Base-by-base conservation (phyloP, 2,797 vertebrate species). In the Typhlichthys eigenmanni region DNA sequence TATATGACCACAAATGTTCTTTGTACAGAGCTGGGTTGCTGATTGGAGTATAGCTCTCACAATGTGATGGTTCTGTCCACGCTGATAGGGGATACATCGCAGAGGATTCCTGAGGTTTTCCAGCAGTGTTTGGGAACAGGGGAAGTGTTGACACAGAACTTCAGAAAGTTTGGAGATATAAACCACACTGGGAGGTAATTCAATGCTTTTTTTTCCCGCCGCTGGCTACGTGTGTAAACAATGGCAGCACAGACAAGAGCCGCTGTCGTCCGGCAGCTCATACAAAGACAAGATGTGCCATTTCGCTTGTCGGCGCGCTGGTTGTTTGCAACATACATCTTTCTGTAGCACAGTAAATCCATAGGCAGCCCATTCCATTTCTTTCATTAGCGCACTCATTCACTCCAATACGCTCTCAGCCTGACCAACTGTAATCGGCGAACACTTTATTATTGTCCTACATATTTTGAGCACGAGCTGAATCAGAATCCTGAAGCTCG, bases 21-120 rank as follows among this genome's bases (percentile, higher is more conserved):
- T 53, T 48, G n/a, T 14, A 69, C 13, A 58, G 53, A 64, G 19
- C 3, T 13, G 48, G 51, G 38, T 49, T 14, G 9, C 69, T 68
- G 13, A 54, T 29, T 58, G 62, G 67, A 2, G 62, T n/a, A 12
- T 2, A 56, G 66, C 60, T 75, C 66, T 64, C 53, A 62, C 80
- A 79, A 65, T 47, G 13, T 71, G 46, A 63, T 68, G 50, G 51
- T 67, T 67, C 66, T 67, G 74, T 77, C 65, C 60, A 68, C 68
- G 50, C 59, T 64, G 64, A 64, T 50, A 52, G 58, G 43, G 24
- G 50, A 64, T 66, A 63, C 55, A 55, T 47, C 56, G 63, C 58
- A 62, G 59, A 78, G 60, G 73, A 82, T 84, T 83, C 79, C 74
- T 85, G 81, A 75, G 86, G 82, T 64, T 82, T 85, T 53, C 59